A percentile compares a stretch with the other conserved stretches of the same genome.
Conservation (phyloP, 2,113 vertebrate genomes). For the Pollimyrus isidori region DNA sequence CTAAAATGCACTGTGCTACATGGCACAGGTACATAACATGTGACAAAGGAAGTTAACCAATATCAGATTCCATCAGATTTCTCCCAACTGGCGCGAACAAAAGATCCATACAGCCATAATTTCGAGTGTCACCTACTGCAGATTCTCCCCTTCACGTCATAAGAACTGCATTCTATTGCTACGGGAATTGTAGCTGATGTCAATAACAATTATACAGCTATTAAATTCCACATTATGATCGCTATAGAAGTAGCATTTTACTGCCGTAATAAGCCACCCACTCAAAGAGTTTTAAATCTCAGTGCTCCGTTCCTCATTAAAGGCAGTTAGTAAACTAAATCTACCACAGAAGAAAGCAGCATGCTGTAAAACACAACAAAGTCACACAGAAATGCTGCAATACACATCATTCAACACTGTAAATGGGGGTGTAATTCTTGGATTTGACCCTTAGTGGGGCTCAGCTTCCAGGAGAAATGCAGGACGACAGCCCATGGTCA, state of each 20-base stretch:
- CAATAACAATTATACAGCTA: background rate
- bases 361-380: background rate
- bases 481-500: background rate
- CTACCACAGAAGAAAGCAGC: background rate
- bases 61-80: background rate
- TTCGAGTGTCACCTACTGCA: background rate
- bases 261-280: background rate
- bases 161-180: background rate
- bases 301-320: background rate
- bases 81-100: background rate
- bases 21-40: background rate
- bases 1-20: background rate
- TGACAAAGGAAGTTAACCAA: background rate
- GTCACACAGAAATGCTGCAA: background rate
- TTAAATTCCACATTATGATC: background rate
- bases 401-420: background rate
- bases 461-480: background rate
- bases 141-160: background rate
- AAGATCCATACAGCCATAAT: background rate
- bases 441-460: background rate
- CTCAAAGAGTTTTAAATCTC: background rate
- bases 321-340: background rate
- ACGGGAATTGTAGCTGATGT: background rate
- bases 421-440: background rate
- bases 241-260: background rate